Percentiles rank a stretch among this genome's conserved stretches.
phyloP scores from a whole-genome alignment of 2,888 invertebrate genomes.

The Eilema griseolum region DNA sequence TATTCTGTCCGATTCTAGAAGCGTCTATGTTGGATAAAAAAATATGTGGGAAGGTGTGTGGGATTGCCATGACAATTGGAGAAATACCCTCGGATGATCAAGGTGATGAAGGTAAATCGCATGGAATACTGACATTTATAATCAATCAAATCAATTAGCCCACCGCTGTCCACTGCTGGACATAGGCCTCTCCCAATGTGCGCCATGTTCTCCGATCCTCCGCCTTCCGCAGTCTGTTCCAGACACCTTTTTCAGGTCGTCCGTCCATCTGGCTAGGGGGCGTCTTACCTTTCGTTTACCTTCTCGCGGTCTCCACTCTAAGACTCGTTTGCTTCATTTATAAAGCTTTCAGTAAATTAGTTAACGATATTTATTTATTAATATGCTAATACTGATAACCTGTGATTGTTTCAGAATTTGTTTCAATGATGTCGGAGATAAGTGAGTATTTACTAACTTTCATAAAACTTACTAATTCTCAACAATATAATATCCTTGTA shows the following conservation, averaged over 20 bases:
- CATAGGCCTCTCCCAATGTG: too few relatives aligned
- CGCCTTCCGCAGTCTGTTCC: too few relatives aligned
- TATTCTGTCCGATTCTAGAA: conserved; percentile 89
- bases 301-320: too few relatives aligned
- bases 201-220: too few relatives aligned
- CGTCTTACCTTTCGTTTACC: too few relatives aligned
- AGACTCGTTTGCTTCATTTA: too few relatives aligned
- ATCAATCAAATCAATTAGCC: too few relatives aligned
- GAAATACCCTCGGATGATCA: conserved; percentile 81
- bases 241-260: too few relatives aligned
- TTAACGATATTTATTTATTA: neutral
- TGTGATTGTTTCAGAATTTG: conserved; percentile 66
- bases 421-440: conserved; percentile 58
- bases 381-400: neutral
- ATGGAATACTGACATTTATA: neutral
- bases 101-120: conserved; percentile 62
- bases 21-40: conserved; percentile 89
- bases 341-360: neutral
- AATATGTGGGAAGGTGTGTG: conserved; percentile 84
- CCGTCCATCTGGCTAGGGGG: too few relatives aligned
- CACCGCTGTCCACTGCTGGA: too few relatives aligned
- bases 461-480: too few relatives aligned
- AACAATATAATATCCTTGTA: neutral
- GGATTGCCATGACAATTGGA: conserved; percentile 90
- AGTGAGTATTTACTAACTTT: conserved; percentile 56